Base-by-base conservation (phyloP, 2,797 vertebrate genomes). In the Chelon auratus region DNA sequence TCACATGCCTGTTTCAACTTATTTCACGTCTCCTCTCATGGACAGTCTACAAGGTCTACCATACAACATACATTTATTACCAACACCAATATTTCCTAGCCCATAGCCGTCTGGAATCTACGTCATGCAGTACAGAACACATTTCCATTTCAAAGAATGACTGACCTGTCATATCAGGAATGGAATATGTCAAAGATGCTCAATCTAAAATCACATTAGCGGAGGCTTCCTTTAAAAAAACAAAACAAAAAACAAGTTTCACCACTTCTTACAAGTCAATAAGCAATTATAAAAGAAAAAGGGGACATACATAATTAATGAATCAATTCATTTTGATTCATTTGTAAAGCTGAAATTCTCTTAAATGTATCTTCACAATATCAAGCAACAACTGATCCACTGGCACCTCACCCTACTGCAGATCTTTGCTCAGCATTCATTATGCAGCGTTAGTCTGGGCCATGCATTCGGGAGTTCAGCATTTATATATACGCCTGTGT, bases 401-500 rank as follows among this genome's bases (percentile, higher is more conserved):
- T 37, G 45, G 82, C 72, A 69, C 60, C 59, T 76, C 67, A 53
- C 7, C 45, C 52, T 66, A 40, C 51, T n/a, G 71, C 68, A 72
- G 65, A 57, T 69, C 72, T 18, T 66, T 10, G 15, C 68, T 82
- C 39, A 26, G 77, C 75, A 78, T 87, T 87, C 65, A 72, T 77
- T 61, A 80, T 84, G 86, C 85, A 85, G 85, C 63, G 67, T 80
- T 80, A 78, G 80, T 86, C 66, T 39, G 79, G 83, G 78, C 72
- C 91, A 87, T 83, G 81, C 87, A 80, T 78, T 84, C 81, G 68
- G 63, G 68, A 86, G 68, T 53, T 74, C 42, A 75, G 77, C 79
- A 56, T 88, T 77, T 79, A 83, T 37, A 85, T 59, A 81, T 67
- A 81, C 37, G 47, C 69, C 30, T 64, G 59, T 33, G 43, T 65